Conservation (phyloP, 2,888 invertebrate genomes). For the Yponomeuta sedellus region DNA sequence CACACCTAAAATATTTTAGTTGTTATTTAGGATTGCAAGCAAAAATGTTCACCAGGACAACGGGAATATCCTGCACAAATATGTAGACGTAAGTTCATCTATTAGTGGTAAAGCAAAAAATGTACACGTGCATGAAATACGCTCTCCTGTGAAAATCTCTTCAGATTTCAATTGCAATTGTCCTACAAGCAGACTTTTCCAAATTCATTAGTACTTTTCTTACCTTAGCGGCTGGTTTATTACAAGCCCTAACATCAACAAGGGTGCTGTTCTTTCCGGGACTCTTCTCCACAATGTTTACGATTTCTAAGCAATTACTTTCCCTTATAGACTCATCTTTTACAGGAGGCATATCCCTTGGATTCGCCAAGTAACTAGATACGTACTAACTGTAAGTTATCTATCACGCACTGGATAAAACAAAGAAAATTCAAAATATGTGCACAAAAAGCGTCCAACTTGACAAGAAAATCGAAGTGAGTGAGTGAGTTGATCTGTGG, state of each 20-base stretch:
- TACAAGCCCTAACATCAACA: slow-evolving; percentile 81
- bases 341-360: slow-evolving; percentile 70
- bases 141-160: background rate
- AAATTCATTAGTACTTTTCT: slow-evolving; percentile 25
- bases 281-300: slow-evolving; percentile 67
- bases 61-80: too few relatives aligned
- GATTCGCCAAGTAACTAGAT: background rate
- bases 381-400: background rate
- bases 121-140: background rate
- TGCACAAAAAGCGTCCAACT: slow-evolving; percentile 15
- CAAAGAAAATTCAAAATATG: slow-evolving; percentile 1
- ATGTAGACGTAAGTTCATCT: background rate
- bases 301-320: slow-evolving; percentile 65
- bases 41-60: too few relatives aligned
- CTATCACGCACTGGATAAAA: background rate
- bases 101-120: background rate
- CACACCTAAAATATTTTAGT: too few relatives aligned
- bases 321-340: slow-evolving; percentile 69
- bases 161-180: background rate
- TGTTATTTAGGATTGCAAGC: too few relatives aligned
- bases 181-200: background rate
- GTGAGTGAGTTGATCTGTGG: slow-evolving; percentile 9
- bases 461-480: slow-evolving; percentile 19
- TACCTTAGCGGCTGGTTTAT: slow-evolving; percentile 81
- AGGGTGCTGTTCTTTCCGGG: slow-evolving; percentile 66